Conservation (phyloP, 2,113 vertebrate genomes). For the Etheostoma cragini region DNA sequence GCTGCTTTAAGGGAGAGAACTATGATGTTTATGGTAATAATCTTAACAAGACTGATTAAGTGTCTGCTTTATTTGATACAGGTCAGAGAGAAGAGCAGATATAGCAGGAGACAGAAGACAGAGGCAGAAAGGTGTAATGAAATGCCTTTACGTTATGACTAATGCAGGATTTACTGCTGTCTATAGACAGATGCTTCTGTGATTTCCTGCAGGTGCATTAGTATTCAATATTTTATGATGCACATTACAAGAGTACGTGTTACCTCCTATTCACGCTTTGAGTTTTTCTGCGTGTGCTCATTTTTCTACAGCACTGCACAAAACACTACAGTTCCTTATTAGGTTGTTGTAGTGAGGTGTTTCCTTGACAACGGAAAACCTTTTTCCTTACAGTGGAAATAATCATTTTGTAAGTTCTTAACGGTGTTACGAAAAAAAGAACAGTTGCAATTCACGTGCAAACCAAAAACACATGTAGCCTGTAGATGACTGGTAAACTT, state of each 20-base stretch:
- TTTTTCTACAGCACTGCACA: not conserved
- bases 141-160: constrained; percentile 63
- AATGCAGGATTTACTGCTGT: constrained; percentile 63
- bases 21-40: constrained; percentile 58
- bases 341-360: constrained; percentile 2
- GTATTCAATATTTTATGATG: constrained; percentile 76
- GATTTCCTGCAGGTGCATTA: constrained; percentile 70
- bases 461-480: not conserved
- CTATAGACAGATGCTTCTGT: constrained; percentile 55
- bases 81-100: constrained; percentile 30
- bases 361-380: not conserved
- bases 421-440: not conserved
- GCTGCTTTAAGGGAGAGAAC: constrained; percentile 43
- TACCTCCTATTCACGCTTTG: constrained; percentile 31
- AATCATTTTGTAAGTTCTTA: not conserved
- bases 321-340: constrained; percentile 13
- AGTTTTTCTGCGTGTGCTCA: not conserved
- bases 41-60: constrained; percentile 57
- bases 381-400: not conserved
- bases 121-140: constrained; percentile 56
- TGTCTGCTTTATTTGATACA: constrained; percentile 37
- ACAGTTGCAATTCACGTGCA: not conserved
- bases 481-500: too few relatives aligned
- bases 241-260: constrained; percentile 52
- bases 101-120: constrained; percentile 22